These are phyloP conservation scores for Xyrichtys novacula DNA, from an alignment of 2,797 vertebrate species.

Conservation along the genomic window DNA sequence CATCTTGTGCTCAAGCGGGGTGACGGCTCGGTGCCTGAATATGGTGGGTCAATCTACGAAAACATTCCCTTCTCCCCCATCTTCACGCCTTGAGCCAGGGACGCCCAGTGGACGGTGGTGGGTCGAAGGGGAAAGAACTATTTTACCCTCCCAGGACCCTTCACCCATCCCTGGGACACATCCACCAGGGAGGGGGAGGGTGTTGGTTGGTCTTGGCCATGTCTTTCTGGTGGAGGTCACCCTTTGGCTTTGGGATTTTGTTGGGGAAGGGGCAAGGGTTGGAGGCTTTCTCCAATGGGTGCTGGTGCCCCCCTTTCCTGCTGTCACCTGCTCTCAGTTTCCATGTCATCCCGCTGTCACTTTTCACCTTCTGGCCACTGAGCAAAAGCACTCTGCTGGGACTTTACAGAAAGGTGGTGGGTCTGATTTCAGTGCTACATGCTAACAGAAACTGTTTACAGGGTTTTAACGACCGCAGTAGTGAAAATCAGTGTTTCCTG, in stretches of 20 bases:
- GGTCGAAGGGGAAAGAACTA: slow-evolving; percentile 63
- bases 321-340: slow-evolving; percentile 83
- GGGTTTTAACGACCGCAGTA: slow-evolving; percentile 58
- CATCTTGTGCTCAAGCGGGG: slow-evolving; percentile 97
- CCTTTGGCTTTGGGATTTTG: slow-evolving; percentile 59
- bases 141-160: slow-evolving; percentile 54
- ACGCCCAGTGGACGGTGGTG: slow-evolving; percentile 63
- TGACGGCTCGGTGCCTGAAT: slow-evolving; percentile 99
- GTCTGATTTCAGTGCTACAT: slow-evolving; percentile 59
- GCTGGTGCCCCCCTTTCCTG: slow-evolving; percentile 71
- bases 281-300: slow-evolving; percentile 74
- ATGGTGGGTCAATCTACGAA: slow-evolving; percentile 99
- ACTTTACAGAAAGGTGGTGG: slow-evolving; percentile 74
- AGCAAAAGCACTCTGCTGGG: slow-evolving; percentile 80
- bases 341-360: slow-evolving; percentile 91
- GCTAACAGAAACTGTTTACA: slow-evolving; percentile 69
- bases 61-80: slow-evolving; percentile 98
- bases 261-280: slow-evolving; percentile 70
- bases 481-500: slow-evolving; percentile 57
- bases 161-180: slow-evolving; percentile 85
- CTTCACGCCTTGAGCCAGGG: slow-evolving; percentile 96
- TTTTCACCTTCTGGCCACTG: slow-evolving; percentile 82
- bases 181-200: slow-evolving; percentile 70
- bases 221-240: slow-evolving; percentile 73
- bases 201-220: slow-evolving; percentile 45